A percentile compares a stretch with the other conserved stretches of the same genome.
These are phyloP conservation scores for Lithobates sylvaticus DNA, from an alignment of 2,797 vertebrate genomes.

Conservation along the genomic window DNA sequence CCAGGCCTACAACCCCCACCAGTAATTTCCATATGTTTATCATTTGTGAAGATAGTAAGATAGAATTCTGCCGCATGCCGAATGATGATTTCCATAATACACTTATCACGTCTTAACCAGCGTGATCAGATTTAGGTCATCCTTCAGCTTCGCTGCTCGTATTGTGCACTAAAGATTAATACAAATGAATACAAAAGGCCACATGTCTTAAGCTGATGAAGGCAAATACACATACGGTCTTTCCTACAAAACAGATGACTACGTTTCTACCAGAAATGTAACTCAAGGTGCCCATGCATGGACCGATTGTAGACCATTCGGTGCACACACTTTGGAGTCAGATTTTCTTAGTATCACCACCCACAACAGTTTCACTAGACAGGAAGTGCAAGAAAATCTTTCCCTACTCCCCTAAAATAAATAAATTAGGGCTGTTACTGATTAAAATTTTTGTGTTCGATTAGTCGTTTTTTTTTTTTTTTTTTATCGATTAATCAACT, in stretches of 20 bases:
- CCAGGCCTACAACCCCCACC: conserved; percentile 21
- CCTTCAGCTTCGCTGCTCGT: background rate
- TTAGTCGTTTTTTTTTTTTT: too few species aligned
- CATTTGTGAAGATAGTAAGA: conserved; percentile 40
- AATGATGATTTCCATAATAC: conserved; percentile 45
- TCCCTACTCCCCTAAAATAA: too few species aligned
- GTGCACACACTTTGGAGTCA: too few species aligned
- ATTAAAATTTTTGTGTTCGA: too few species aligned
- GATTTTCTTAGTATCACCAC: too few species aligned
- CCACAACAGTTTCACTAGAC: too few species aligned
- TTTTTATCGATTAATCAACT: too few species aligned
- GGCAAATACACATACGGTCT: background rate
- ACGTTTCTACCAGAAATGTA: background rate
- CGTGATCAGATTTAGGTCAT: conserved; percentile 33
- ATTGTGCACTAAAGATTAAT: conserved; percentile 37
- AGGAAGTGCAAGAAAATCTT: too few species aligned
- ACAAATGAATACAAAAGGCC: conserved; percentile 20
- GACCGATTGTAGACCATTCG: too few species aligned
- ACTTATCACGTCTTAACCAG: conserved; percentile 43
- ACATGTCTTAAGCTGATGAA: background rate
- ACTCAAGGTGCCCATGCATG: too few species aligned
- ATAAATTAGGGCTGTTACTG: too few species aligned
- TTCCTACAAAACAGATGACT: background rate
- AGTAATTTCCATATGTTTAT: conserved; percentile 45
- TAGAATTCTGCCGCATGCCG: conserved; percentile 10